Evolutionary conservation across 2,797 vertebrate species (phyloP), one percentile per base, ranked within the genome.

Genomic region (Falco cherrug): DNA sequence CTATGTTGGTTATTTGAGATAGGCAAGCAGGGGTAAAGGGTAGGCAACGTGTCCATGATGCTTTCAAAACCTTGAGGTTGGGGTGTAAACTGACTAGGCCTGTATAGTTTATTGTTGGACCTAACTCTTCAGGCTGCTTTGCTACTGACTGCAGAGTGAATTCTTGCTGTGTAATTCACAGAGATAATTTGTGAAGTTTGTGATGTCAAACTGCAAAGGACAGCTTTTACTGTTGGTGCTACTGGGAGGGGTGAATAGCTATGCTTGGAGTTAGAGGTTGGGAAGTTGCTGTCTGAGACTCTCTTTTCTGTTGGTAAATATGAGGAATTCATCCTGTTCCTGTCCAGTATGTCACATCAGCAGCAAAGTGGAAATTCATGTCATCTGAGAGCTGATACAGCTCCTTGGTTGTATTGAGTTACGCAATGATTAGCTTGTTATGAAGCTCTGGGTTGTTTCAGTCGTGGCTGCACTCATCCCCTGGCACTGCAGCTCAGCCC

Each of bases 371-470:
- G 63, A 91, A 92, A 77, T 54, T 64, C 41, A n/a, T 43, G 26
- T 57, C 1, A 0, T 43, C 47, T 61, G n/a, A 0, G 0, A 56
- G 45, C 20, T 77, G 75, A 61, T 74, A 33, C 0, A 2, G 8
- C 43, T 74, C 26, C 29, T 53, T 60, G 26, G 5, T 53, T 91
- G 26, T 56, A 45, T 3, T 57, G 53, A 68, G 53, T 64, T 60
- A 35, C 37, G 43, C 10, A 75, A 33, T 29, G 13, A 29, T 31
- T 91, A 4, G 2, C 31, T 77, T 82, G 39, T 51, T 84, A 48
- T 60, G 56, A 24, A 50, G n/a, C 10, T 45, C 31, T 70, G 71
- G 22, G 56, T 47, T 73, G 33, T 45, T 77, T 68, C 45, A 69
- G 59, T 48, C 1, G 1, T 11, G 17, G 47, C 43, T 84, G 60